Evolutionary conservation across 2,113 vertebrate species (phyloP), one percentile per base, ranked within the genome.

Genomic region (Mesoclemmys tuberculata): DNA sequence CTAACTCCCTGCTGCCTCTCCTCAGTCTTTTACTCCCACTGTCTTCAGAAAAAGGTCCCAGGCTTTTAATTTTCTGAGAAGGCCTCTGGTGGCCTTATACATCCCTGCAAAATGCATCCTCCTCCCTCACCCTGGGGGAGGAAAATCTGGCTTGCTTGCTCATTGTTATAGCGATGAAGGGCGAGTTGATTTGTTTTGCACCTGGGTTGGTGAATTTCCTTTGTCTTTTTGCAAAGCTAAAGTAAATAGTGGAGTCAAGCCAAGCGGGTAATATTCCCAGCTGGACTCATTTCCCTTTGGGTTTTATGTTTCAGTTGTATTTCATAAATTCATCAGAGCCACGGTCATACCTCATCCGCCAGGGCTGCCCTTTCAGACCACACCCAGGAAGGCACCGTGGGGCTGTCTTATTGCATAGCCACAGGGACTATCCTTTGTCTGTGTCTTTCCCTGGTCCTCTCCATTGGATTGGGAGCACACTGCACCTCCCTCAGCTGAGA

Each of bases 241-340:
- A 61, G 58, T 48, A 49, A 44, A n/a, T 68, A n/a, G 8, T 2
- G n/a, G 64, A 7, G 35, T 9, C 35, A 68, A 90, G 48, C 38
- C 85, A 64, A 55, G 49, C 83, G 89, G 89, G 95, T 95, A 44
- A 93, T 91, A 89, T 94, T 96, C 97, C 74, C 96, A 64, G 93
- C 85, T 84, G 88, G 85, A 79, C 68, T 90, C 90, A 92, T 82
- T 90, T 88, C 80, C 89, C 0, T 84, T 91, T 58, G 95, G 87
- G 80, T 95, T 95, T 97, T 96, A 93, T 55, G 51, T 82, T 87
- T 22, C 96, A 80, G 8, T 29, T 74, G 92, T 85, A 94, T 80
- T 97, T 92, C 88, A 26, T 1, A 44, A 44, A 44, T 24, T 41
- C 71, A 26, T 44, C 38, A n/a, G 64, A 35, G 61, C 61, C 16